Conservation (phyloP, 2,888 invertebrate genomes). For the Biston betularia region DNA sequence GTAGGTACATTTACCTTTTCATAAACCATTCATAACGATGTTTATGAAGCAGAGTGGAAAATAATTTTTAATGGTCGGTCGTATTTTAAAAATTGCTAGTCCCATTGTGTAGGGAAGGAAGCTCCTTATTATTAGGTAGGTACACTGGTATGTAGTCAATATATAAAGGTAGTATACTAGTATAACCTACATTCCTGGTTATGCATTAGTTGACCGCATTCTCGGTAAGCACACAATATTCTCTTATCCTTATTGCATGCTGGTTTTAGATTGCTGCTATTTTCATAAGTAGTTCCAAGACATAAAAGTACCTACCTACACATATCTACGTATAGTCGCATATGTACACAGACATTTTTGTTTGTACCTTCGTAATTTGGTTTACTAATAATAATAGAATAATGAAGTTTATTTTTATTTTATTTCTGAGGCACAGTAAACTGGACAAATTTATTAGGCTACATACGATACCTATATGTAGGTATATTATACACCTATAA, state of each 20-base stretch:
- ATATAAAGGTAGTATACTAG: background rate
- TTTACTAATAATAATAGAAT: no score
- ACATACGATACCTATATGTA: no score
- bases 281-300: background rate
- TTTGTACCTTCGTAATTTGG: no score
- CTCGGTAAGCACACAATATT: conserved; percentile 16
- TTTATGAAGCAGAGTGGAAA: conserved; percentile 9
- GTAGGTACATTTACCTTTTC: background rate
- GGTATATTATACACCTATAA: no score
- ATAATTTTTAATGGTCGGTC: conserved; percentile 8
- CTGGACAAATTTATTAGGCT: no score
- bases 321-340: background rate
- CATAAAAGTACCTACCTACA: background rate
- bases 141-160: no score
- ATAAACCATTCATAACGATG: conserved; percentile 15
- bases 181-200: conserved; percentile 24
- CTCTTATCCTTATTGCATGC: conserved; percentile 19
- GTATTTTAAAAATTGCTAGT: conserved; percentile 1
- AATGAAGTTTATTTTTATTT: no score
- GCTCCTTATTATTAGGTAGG: conserved; percentile 2
- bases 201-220: conserved; percentile 34
- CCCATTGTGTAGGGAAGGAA: background rate
- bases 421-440: no score
- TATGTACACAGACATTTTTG: background rate
- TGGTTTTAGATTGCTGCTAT: conserved; percentile 10